A percentile compares a stretch with the other conserved stretches of the same genome.
These are phyloP conservation scores for Sinhomidia bicolor DNA, from an alignment of 2,888 invertebrate species.

Conservation along the genomic window DNA sequence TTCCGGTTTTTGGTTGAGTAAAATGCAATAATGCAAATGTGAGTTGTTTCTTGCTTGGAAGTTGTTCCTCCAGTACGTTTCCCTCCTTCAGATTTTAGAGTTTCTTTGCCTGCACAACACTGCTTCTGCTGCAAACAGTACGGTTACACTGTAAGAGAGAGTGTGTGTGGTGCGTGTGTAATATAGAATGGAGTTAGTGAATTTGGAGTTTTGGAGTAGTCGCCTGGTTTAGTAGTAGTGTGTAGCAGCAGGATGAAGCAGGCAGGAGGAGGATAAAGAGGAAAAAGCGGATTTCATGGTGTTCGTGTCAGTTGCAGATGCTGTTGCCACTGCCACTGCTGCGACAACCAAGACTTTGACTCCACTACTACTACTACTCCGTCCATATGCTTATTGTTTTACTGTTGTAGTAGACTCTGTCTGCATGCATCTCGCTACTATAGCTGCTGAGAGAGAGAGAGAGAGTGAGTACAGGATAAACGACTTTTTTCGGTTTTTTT, in stretches of 20 bases:
- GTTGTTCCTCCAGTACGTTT: neutral
- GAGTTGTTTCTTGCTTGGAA: conserved; percentile 38
- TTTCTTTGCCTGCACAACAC: too few relatives aligned
- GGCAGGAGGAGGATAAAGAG: conserved; percentile 60
- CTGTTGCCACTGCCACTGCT: conserved; percentile 58
- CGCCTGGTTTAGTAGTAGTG: neutral
- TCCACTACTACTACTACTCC: conserved; percentile 19
- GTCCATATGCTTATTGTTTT: neutral
- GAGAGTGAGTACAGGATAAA: too few relatives aligned
- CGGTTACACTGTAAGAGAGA: neutral
- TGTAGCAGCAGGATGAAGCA: neutral
- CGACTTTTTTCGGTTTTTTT: neutral
- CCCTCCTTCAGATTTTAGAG: too few relatives aligned
- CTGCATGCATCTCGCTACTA: neutral
- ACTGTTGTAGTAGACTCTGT: neutral
- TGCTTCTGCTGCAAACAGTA: too few relatives aligned
- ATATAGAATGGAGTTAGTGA: conserved; percentile 51
- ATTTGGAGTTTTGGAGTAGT: conserved; percentile 40
- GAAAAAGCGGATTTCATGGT: conserved; percentile 70
- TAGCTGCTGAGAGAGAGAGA: too few relatives aligned
- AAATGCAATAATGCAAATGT: conserved; percentile 54
- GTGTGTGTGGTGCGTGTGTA: conserved; percentile 60
- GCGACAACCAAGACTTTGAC: conserved; percentile 42
- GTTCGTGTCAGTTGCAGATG: conserved; percentile 74
- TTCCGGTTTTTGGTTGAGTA: conserved; percentile 35